Base-by-base conservation (phyloP, 2,888 invertebrate genomes). In the Euphydryas editha region DNA sequence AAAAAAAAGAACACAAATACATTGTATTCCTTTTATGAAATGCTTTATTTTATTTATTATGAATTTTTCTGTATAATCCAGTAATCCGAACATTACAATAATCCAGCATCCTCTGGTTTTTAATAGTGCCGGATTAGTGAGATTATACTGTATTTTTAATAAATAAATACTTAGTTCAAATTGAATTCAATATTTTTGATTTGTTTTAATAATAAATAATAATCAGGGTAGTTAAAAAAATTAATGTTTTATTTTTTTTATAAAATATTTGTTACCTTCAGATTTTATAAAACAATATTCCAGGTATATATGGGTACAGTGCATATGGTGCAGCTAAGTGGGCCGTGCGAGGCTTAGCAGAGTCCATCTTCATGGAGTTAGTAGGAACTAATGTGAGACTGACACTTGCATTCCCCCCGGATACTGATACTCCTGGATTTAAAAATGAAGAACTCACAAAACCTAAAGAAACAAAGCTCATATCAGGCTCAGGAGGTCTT, bases 391-490 rank as follows among this genome's bases (percentile, higher is more conserved):
- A 96, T 67, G 94, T 99, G 0, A 94, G 95, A 15, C 95, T 99
- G 0, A 99, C 98, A 2, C 81, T 99, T 20, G 95, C 97, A 1
- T 94, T 97, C 76, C 99, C 99, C 2, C 97, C 99, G 0, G 99
- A 99, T 81, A 99, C 99, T 0, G 98, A 99, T 79, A 99, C 99
- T 0, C 99, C 99, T 15, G 99, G 99, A 17, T 98, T 97, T 85
- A 95, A 95, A 69, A 94, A 94, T 73, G 99, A 99, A 87, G 95
- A 98, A 77, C 94, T 95, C 69, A 94, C 95, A 0, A 99, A 98
- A 88, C 98, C 98, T 0, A 90, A 94, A 65, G 98, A 97, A 93
- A 99, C 99, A 0, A 95, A 95, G 83, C 89, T 97, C 0, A 98
- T 99, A 77, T 97, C 97, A 13, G 95, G 96, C 62, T 88, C 95